Evolutionary conservation across 2,888 invertebrate genomes (phyloP).

Genomic region (Drosophila pullipes): DNA sequence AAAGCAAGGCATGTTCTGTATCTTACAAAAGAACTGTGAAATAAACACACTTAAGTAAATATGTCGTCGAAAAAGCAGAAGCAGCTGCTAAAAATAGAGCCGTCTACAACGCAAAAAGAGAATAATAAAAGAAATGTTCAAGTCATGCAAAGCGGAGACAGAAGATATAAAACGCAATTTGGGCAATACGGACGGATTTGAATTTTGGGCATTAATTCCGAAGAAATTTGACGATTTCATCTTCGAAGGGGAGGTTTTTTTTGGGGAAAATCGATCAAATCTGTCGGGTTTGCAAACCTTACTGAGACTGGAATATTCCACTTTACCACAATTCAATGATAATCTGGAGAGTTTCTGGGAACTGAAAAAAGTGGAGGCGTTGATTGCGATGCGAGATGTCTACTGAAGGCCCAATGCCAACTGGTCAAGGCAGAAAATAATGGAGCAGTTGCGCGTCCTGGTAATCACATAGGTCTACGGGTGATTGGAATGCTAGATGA

Average conservation of each 20-base stretch:
- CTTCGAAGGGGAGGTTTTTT: not conserved
- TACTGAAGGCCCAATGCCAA: not conserved
- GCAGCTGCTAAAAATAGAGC: not conserved
- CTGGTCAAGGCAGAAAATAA: not conserved
- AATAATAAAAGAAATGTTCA: not conserved
- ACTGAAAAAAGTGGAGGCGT: no score
- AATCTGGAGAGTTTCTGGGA: fast-evolving
- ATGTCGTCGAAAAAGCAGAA: not conserved
- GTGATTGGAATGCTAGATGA: not conserved
- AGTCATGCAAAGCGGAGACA: not conserved
- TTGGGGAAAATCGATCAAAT: not conserved
- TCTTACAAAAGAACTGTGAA: not conserved
- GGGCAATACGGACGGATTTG: not conserved
- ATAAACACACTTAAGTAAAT: not conserved
- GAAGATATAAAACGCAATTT: not conserved
- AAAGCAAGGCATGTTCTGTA: not conserved
- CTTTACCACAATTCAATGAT: no score
- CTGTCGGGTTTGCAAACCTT: no score
- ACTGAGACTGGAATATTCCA: no score
- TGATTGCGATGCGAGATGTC: not conserved
- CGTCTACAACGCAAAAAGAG: not conserved
- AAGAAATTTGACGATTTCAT: not conserved
- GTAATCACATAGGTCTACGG: not conserved
- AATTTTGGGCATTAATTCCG: not conserved
- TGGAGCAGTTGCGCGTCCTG: no score